phyloP scores from a whole-genome alignment of 2,888 invertebrate species.

The Eulithis testata region DNA sequence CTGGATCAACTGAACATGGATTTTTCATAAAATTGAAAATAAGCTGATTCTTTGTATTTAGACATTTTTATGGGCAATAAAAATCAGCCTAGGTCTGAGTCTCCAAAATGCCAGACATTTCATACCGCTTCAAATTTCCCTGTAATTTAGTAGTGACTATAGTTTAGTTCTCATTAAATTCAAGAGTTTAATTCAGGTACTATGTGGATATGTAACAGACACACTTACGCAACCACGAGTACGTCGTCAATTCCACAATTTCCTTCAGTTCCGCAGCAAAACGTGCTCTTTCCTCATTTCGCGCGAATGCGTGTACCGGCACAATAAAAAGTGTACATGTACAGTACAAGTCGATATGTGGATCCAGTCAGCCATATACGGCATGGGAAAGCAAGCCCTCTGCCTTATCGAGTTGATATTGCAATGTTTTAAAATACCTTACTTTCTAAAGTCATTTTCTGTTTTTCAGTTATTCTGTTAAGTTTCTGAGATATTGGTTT shows the following conservation, averaged over 20 bases:
- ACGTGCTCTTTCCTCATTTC: conserved; percentile 22
- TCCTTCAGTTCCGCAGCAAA: conserved; percentile 1
- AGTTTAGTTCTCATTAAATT: no score
- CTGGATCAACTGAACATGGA: no score
- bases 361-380: conserved; percentile 38
- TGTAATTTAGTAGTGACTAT: no score
- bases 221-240: neutral
- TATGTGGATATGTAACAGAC: neutral
- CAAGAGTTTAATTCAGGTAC: no score
- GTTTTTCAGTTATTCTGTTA: conserved; percentile 18
- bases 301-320: conserved; percentile 7
- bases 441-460: conserved; percentile 50
- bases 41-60: no score
- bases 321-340: conserved; percentile 28
- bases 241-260: conserved; percentile 7
- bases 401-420: conserved; percentile 45
- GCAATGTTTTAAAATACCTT: conserved; percentile 47
- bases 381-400: conserved; percentile 40
- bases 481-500: no score
- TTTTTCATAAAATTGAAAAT: no score
- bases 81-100: no score
- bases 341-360: conserved; percentile 27
- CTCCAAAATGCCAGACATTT: no score
- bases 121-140: no score
- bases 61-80: no score